Evolutionary conservation across 1,140 invertebrate genomes (phyloP).

Genomic region (silkworm (Bombyx mori)): DNA sequence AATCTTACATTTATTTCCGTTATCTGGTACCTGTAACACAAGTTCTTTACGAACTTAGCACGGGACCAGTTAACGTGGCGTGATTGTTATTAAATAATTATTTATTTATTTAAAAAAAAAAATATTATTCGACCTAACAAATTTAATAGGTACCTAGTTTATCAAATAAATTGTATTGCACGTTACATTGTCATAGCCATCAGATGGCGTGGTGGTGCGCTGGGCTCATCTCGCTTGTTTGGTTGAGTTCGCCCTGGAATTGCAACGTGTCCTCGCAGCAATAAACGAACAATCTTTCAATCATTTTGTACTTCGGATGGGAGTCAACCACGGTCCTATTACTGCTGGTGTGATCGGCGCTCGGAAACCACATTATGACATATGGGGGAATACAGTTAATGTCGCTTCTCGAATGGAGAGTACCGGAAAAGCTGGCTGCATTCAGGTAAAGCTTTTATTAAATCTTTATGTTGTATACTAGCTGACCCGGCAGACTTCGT

Average conservation of each 20-base stretch:
- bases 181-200: conserved; percentile 63
- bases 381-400: conserved; percentile 97
- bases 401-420: conserved; percentile 97
- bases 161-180: too few species aligned
- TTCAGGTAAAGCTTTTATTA: conserved; percentile 39
- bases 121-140: too few species aligned
- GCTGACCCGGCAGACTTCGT: too few species aligned
- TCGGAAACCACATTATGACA: conserved; percentile 95
- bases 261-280: conserved; percentile 89
- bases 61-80: too few species aligned
- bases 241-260: conserved; percentile 91
- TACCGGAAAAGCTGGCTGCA: conserved; percentile 94
- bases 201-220: conserved; percentile 78
- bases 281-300: conserved; percentile 97
- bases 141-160: too few species aligned
- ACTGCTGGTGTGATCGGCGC: conserved; percentile 96
- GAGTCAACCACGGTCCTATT: conserved; percentile 96
- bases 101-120: too few species aligned
- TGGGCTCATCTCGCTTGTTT: conserved; percentile 89
- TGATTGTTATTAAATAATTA: too few species aligned
- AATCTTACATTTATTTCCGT: too few species aligned
- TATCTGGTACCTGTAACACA: too few species aligned
- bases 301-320: conserved; percentile 94
- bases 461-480: too few species aligned
- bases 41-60: too few species aligned